A percentile compares a stretch with the other conserved stretches of the same genome.
Conservation (phyloP, 2,797 vertebrate genomes). For the Heliangelus exortis region DNA sequence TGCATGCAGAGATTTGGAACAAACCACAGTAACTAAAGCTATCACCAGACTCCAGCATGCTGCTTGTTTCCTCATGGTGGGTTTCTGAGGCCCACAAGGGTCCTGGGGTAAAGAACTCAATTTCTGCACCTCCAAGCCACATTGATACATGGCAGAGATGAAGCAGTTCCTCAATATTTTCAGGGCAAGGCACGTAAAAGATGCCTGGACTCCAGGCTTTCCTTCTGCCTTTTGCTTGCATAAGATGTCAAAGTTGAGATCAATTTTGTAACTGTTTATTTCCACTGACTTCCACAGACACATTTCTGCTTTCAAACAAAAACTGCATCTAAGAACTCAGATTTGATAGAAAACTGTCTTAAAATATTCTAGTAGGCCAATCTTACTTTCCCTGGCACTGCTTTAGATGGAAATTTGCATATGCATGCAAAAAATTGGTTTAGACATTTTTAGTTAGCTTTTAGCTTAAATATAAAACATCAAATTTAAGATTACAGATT, state of each 20-base stretch:
- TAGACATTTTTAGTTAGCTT: conserved; percentile 11
- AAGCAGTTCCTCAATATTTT: not conserved
- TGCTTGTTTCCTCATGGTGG: not conserved
- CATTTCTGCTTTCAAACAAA: not conserved
- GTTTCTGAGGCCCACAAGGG: not conserved
- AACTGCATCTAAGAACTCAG: not conserved
- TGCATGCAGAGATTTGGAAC: not conserved
- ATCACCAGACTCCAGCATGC: not conserved
- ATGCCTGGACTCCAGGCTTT: not conserved
- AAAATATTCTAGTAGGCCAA: not conserved
- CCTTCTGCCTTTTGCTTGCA: not conserved
- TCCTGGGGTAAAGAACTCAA: not conserved
- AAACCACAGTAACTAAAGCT: not conserved
- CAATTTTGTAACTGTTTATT: not conserved
- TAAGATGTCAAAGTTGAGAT: not conserved
- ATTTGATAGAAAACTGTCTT: not conserved
- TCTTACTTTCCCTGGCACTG: not conserved
- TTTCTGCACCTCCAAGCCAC: not conserved
- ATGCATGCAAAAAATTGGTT: not conserved
- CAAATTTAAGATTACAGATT: conserved; percentile 1
- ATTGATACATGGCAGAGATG: not conserved
- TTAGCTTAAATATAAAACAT: conserved; percentile 10
- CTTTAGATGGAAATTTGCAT: not conserved
- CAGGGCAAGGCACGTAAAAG: not conserved
- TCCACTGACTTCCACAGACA: not conserved